phyloP scores from a whole-genome alignment of 2,113 vertebrate species.

The Leucoraja erinaceus region DNA sequence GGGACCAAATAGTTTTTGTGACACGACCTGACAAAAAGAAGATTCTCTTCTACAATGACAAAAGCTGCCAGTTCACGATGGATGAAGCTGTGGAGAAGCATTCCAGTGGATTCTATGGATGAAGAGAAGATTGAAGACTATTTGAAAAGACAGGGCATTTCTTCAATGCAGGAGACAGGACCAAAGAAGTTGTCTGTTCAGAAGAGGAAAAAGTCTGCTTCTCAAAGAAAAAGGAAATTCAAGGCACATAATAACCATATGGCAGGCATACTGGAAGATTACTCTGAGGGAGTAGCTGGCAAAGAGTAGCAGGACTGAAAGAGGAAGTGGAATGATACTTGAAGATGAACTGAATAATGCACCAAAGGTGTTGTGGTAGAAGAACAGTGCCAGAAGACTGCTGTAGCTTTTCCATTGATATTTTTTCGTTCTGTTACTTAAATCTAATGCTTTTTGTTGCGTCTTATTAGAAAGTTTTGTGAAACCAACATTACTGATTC shows the following conservation, averaged over 20 bases:
- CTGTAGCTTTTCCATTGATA: neutral
- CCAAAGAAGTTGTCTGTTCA: conserved; percentile 85
- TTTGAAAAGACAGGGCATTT: no score
- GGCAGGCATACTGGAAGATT: conserved; percentile 92
- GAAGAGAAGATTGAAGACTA: no score
- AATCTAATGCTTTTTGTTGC: neutral
- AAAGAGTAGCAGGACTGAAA: conserved; percentile 50
- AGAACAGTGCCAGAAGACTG: neutral
- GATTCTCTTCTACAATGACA: conserved; percentile 96
- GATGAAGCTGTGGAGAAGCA: no score
- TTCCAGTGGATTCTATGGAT: no score
- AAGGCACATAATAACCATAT: conserved; percentile 96
- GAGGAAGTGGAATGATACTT: neutral
- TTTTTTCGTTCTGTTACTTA: neutral
- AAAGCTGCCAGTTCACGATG: conserved; percentile 85
- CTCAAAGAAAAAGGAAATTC: conserved; percentile 86
- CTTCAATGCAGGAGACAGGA: no score
- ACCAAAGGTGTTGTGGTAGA: neutral
- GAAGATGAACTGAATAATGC: neutral
- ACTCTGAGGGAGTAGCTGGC: conserved; percentile 76
- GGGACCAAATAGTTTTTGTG: conserved; percentile 91
- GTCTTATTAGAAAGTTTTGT: neutral
- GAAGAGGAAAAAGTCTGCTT: conserved; percentile 83
- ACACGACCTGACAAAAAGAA: conserved; percentile 96
- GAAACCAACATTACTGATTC: neutral